phyloP scores from a whole-genome alignment of 1,140 invertebrate species.

The Neuroterus valhalla region DNA sequence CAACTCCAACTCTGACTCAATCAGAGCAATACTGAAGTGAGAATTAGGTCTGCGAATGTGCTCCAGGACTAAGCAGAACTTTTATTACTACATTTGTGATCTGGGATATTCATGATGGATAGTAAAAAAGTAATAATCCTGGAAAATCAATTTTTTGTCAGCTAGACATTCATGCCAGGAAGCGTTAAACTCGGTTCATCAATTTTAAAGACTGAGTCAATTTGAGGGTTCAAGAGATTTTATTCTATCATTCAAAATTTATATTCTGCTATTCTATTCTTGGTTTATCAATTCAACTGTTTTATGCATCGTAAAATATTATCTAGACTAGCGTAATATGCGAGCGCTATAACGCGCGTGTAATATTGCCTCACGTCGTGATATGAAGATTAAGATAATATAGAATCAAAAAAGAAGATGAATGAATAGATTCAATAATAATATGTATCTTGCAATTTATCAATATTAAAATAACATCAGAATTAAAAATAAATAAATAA shows the following conservation, averaged over 20 bases:
- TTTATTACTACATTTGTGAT: constrained; percentile 18
- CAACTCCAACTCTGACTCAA: background rate
- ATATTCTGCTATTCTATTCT: background rate
- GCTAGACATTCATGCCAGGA: constrained; percentile 5
- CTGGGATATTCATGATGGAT: constrained; percentile 4
- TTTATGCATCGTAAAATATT: background rate
- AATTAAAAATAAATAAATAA: too few relatives aligned
- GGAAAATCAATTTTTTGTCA: constrained; percentile 11
- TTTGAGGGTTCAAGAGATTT: constrained; percentile 14
- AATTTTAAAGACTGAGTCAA: constrained; percentile 11
- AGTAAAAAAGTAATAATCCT: constrained; percentile 13
- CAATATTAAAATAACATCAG: too few relatives aligned
- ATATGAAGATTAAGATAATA: too few relatives aligned
- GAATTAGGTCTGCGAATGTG: constrained; percentile 17
- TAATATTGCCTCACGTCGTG: too few relatives aligned
- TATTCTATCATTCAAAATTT: constrained; percentile 8
- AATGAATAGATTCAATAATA: too few relatives aligned
- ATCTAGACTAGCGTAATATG: background rate
- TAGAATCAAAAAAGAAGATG: too few relatives aligned
- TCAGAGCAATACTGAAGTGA: background rate
- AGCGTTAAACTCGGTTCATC: constrained; percentile 15
- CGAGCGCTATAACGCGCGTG: too few relatives aligned
- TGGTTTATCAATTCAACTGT: background rate
- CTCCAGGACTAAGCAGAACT: constrained; percentile 1
- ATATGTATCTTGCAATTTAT: too few relatives aligned